Evolutionary conservation across 2,113 vertebrate genomes (phyloP).

Genomic region (Gopherus evgoodei): DNA sequence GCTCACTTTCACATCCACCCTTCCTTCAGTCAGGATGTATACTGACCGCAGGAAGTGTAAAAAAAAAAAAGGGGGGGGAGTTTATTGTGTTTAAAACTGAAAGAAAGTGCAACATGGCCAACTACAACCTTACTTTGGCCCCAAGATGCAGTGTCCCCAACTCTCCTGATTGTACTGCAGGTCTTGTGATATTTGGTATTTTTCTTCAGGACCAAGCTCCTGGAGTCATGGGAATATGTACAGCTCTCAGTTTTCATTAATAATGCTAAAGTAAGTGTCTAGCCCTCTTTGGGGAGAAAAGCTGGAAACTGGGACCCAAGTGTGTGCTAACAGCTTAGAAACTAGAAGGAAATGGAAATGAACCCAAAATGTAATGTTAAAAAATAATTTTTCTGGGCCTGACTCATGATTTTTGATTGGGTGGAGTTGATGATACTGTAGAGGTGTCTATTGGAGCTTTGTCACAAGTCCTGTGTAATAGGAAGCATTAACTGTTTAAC

Average conservation of each 20-base stretch:
- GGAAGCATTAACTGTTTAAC: not conserved
- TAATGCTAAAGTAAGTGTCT: not conserved
- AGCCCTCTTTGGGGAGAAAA: not conserved
- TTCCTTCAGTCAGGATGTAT: accelerated
- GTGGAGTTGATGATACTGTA: not conserved
- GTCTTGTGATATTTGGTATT: not conserved
- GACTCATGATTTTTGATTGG: not conserved
- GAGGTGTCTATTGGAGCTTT: not conserved
- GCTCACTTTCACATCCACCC: not conserved
- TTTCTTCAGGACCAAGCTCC: not conserved
- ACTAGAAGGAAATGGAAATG: not conserved
- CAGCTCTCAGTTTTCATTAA: not conserved
- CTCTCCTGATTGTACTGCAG: not conserved
- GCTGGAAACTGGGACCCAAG: not conserved
- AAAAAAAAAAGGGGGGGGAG: not conserved
- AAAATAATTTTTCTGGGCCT: not conserved
- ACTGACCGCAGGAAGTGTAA: not conserved
- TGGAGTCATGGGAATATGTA: not conserved
- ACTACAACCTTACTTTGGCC: not conserved
- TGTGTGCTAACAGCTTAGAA: not conserved
- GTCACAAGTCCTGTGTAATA: not conserved
- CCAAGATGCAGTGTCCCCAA: not conserved
- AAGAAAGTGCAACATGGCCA: not conserved
- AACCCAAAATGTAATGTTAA: not conserved
- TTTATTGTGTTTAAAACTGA: not conserved